Base-by-base conservation (phyloP, 2,113 vertebrate species). In the Bufo gargarizans region DNA sequence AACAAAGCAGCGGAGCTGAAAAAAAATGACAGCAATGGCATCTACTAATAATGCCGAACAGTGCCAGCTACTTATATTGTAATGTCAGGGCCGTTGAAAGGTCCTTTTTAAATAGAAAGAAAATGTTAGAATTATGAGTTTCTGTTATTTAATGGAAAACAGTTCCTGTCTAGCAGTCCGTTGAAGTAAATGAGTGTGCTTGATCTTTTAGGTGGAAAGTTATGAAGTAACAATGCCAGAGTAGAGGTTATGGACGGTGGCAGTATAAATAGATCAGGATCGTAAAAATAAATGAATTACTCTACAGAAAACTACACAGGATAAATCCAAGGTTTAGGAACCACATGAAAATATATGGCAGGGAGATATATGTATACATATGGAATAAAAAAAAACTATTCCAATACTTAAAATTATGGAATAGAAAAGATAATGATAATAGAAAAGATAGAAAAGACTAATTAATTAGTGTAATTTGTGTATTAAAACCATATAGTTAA, bases 131-230 rank as follows among this genome's bases (percentile, higher is more conserved):
- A 33, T 71, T 43, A 71, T 72, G 22, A 14, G 69, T 43, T 72
- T 33, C 22, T 13, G 33, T 72, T 45, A 45, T 33, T 16, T 72
- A 72, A 45, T 72, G 69, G 22, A 33, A 16, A 12, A 72, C 33
- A 45, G 69, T 72, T 72, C 69, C 69, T 72, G 69, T 45, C 33
- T 72, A 72, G 69, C 13, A 16, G 69, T 72, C 69, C 14, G 22
- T 72, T 72, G 45, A 43, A 45, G 69, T 45, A 12, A 72, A 72
- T 72, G 22, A 72, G 33, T 72, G 69, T 45, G 33, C 22, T 72
- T 72, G 69, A 72, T 72, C 69, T 72, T 72, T 72, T 72, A 72
- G 69, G 69, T 45, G 33, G 69, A 72, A 72, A 45, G 69, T 72
- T 72, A 13, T 72, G 33, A 72, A 43, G 33, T 45, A 45, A 33